A percentile compares a stretch with the other conserved stretches of the same genome.
phyloP scores from a whole-genome alignment of 2,888 invertebrate species.

The Apomyelois bistriatella region DNA sequence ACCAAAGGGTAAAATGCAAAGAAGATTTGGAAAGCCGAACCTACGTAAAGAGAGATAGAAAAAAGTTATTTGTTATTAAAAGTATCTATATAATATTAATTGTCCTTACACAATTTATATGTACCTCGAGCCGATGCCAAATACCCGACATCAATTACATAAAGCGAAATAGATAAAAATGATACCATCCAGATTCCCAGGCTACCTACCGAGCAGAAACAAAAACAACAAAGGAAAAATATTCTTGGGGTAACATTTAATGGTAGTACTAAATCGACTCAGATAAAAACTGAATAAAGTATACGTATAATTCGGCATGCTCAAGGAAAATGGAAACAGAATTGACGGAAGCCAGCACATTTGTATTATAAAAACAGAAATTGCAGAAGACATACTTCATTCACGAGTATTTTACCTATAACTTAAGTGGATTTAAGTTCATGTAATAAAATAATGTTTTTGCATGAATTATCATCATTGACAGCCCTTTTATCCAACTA shows the following conservation, averaged over 20 bases:
- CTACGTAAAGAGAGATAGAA: too few relatives aligned
- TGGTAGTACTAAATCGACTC: constrained; percentile 10
- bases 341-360: constrained; percentile 10
- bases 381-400: neutral
- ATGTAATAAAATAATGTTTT: too few relatives aligned
- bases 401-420: too few relatives aligned
- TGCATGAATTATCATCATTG: too few relatives aligned
- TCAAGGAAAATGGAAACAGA: constrained; percentile 12
- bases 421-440: too few relatives aligned
- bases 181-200: constrained; percentile 2
- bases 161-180: neutral
- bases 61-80: too few relatives aligned
- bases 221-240: constrained; percentile 6
- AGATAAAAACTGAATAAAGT: constrained; percentile 14
- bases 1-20: too few relatives aligned
- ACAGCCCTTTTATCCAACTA: too few relatives aligned
- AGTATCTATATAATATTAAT: too few relatives aligned
- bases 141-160: neutral
- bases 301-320: constrained; percentile 13
- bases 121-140: too few relatives aligned
- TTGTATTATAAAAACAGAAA: neutral
- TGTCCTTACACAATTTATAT: too few relatives aligned
- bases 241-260: constrained; percentile 5
- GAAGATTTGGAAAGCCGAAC: too few relatives aligned
- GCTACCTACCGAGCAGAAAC: neutral